Evolutionary conservation across 1,140 invertebrate species (phyloP), one percentile per base, ranked within the genome.

Genomic region (Hirudo medicinalis): DNA sequence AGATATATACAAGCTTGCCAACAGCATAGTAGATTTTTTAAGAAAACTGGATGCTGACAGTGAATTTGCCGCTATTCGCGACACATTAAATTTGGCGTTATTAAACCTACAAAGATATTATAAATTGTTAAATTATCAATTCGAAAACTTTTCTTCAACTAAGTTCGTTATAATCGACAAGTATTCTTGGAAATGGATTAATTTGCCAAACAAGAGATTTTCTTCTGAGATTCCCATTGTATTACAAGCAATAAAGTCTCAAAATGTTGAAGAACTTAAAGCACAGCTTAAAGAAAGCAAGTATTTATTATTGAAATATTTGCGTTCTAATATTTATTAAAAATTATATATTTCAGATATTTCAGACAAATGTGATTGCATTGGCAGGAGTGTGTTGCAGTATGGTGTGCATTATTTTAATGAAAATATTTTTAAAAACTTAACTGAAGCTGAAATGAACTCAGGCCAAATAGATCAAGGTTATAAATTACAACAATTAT

Each of bases 321-420:
- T 11, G 8, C 8, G 11, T 63, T 63, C 29, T 63, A 20, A 15
- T 22, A 63, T 19, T 15, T 25, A 32, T 11, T 63, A 6, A 15
- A 20, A 63, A 22, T 25, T 63, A 25, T 25, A 63, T n/a, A 32
- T 63, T 25, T 63, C 22, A 63, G 22, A 63, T 63, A 63, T 63
- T 63, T 63, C 29, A 25, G 8, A 22, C 57, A 63, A 63, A 11
- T 63, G 22, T 63, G 22, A 25, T 63, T 63, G 57, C 57, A 63
- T 63, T 22, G 29, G 57, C 57, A 63, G 57, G 57, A 63, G 22
- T 63, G 57, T 32, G 29, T 32, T 63, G 57, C 22, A 25, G 20
- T 63, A 63, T 63, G 57, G 57, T n/a, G 57, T 63, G 57, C 57
- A 63, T 63, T 63, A 63, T 22, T 63, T 25, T 11, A 63, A 63